phyloP scores from a whole-genome alignment of 2,888 invertebrate genomes.

The Acrobasis repandana region DNA sequence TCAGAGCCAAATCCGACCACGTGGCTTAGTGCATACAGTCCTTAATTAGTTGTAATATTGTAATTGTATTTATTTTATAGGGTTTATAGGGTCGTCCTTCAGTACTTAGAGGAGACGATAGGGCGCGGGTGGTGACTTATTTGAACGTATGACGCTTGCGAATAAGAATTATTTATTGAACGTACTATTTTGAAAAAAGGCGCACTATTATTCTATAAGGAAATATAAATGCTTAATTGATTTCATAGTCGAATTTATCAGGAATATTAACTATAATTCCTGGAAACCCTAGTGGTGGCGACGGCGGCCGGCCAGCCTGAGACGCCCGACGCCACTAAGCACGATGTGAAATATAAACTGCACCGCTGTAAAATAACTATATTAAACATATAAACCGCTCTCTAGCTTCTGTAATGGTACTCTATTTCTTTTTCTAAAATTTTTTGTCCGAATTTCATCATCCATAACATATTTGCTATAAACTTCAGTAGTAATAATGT shows the following conservation, averaged over 20 bases:
- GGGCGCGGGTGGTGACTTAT: neutral
- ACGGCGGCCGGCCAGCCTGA: neutral
- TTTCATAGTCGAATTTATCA: too few species aligned
- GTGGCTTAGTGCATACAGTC: too few species aligned
- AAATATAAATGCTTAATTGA: too few species aligned
- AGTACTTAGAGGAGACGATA: neutral
- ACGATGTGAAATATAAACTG: constrained; percentile 52
- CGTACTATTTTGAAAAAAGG: too few species aligned
- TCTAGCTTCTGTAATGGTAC: constrained; percentile 44
- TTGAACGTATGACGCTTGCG: neutral
- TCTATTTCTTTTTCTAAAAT: too few species aligned
- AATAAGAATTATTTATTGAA: neutral
- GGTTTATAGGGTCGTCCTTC: constrained; percentile 33
- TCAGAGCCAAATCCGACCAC: too few species aligned
- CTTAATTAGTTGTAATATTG: too few species aligned
- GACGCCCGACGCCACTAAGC: constrained; percentile 37
- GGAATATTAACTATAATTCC: neutral
- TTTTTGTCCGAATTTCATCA: too few species aligned
- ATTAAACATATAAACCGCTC: too few species aligned
- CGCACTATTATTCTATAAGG: too few species aligned
- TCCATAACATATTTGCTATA: too few species aligned
- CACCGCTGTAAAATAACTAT: constrained; percentile 41
- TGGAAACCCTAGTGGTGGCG: neutral
- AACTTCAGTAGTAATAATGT: too few species aligned
- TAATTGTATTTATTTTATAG: constrained; percentile 12